Conservation (phyloP, 2,113 vertebrate species). For the Tenebrosternarchus preto region DNA sequence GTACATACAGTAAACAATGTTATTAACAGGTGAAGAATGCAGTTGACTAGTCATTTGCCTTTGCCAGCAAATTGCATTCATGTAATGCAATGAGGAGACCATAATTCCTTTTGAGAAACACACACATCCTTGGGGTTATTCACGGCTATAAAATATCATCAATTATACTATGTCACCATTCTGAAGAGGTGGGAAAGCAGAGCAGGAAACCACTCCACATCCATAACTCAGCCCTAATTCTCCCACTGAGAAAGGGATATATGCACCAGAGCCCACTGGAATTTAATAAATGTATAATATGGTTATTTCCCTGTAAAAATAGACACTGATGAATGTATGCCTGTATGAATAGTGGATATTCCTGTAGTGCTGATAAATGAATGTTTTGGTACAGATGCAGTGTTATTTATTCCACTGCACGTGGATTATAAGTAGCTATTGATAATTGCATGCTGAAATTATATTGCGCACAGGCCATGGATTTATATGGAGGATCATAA, state of each 20-base stretch:
- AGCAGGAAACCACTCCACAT: constrained; percentile 35
- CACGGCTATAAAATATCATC: constrained; percentile 26
- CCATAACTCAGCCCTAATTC: constrained; percentile 56
- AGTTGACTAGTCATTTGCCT: background rate
- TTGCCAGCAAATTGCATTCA: constrained; percentile 18
- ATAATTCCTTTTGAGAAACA: background rate
- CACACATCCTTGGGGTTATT: constrained; percentile 18
- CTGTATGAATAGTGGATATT: constrained; percentile 34
- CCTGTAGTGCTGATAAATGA: constrained; percentile 59
- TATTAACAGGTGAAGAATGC: background rate
- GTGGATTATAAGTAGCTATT: constrained; percentile 56
- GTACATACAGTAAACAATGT: background rate
- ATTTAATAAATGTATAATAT: constrained; percentile 51
- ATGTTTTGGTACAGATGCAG: constrained; percentile 35
- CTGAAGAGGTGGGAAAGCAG: constrained; percentile 29
- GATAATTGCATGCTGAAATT: constrained; percentile 59
- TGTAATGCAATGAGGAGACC: background rate
- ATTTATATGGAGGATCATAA: constrained; percentile 37
- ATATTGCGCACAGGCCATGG: constrained; percentile 24
- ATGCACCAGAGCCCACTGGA: constrained; percentile 58
- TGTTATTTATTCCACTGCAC: constrained; percentile 44
- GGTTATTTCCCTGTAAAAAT: constrained; percentile 54
- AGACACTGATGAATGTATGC: constrained; percentile 59
- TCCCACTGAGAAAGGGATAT: constrained; percentile 54
- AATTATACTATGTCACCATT: constrained; percentile 32